phyloP scores from a whole-genome alignment of 1,140 invertebrate genomes.

The Achatina immaculata region DNA sequence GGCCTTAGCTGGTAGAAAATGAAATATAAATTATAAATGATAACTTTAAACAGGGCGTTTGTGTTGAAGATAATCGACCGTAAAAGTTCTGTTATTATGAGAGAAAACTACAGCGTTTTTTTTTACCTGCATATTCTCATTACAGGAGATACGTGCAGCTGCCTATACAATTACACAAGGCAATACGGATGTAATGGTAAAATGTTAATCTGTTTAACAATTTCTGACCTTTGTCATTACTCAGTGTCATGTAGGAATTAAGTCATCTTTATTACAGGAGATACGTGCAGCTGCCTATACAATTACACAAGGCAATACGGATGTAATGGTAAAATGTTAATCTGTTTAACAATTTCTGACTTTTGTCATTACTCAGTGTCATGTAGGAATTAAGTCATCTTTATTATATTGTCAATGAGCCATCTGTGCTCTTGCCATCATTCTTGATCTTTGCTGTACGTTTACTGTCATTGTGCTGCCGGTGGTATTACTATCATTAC shows the following conservation, averaged over 20 bases:
- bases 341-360: neutral
- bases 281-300: slow-evolving; percentile 21
- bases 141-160: slow-evolving; percentile 13
- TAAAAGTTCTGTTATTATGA: too few species aligned
- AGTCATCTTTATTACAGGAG: slow-evolving; percentile 10
- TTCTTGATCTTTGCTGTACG: neutral
- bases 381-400: too few species aligned
- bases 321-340: slow-evolving; percentile 19
- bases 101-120: too few species aligned
- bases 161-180: slow-evolving; percentile 20
- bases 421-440: too few species aligned
- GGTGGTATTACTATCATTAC: neutral
- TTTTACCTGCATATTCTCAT: neutral
- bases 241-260: too few species aligned
- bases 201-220: neutral
- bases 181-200: slow-evolving; percentile 22
- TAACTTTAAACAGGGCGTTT: too few species aligned
- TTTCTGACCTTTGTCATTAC: neutral
- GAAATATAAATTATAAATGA: too few species aligned
- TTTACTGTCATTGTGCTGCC: neutral
- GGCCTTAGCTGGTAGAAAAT: too few species aligned
- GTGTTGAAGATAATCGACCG: too few species aligned
- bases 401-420: too few species aligned
- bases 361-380: too few species aligned
- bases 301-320: slow-evolving; percentile 4